Evolutionary conservation across 1,140 invertebrate genomes (phyloP), one percentile per base, ranked within the genome.

Genomic region (Parapsyche elsis): DNA sequence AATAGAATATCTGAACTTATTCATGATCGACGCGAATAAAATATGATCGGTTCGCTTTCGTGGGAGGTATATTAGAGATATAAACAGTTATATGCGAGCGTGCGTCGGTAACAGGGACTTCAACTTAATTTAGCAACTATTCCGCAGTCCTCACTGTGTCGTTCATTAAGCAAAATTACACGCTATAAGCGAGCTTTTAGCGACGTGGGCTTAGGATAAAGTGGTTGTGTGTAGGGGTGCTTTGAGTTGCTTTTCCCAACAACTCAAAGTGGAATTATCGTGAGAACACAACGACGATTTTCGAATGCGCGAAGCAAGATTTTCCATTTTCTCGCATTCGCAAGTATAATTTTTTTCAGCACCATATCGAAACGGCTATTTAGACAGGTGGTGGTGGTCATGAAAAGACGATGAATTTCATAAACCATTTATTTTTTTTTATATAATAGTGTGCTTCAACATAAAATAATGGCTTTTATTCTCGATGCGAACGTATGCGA

Each of bases 101-200:
- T 1, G 30, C 30, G 30, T 38, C 30, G 30, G 30, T 38, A 53
- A 53, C 49, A 53, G 12, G 19, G 26, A 67, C 64, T 67, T 67
- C 64, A 67, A 67, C 64, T 67, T 30, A 67, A 67, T 67, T 67
- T 67, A 67, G 64, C 64, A 67, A 67, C 64, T 67, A 67, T 67
- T 67, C 26, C 24, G 14, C 4, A 67, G 64, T 67, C 64, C 64
- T 5, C 59, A 21, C 59, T 67, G 19, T 16, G 57, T 26, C 64
- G 64, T 67, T 67, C 64, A 67, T 67, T 67, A 67, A 67, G 64
- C 64, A 26, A 67, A 67, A 67, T 67, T 67, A 67, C 64, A 26
- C 23, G 64, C 64, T 67, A 67, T 67, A 67, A 67, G 24, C 64
- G 64, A 30, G 64, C 64, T 67, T 67, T 67, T 67, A 67, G 64